Evolutionary conservation across 2,888 invertebrate genomes (phyloP).

Genomic region (Bombylius discolor): DNA sequence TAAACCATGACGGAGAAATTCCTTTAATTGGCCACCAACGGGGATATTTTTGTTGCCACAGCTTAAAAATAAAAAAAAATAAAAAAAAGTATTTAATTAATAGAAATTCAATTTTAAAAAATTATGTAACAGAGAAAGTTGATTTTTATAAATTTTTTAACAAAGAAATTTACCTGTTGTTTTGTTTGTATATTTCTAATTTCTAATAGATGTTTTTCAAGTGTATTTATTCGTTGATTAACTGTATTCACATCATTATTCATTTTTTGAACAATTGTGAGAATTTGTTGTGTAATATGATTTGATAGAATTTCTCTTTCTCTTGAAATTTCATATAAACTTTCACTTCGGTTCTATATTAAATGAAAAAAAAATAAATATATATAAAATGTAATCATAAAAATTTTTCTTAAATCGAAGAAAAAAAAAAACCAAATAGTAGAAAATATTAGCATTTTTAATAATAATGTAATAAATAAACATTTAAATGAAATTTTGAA

Average conservation of each 20-base stretch:
- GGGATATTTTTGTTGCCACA: constrained; percentile 26
- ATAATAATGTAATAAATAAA: no score
- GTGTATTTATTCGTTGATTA: constrained; percentile 25
- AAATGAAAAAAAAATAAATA: neutral
- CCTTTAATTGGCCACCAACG: constrained; percentile 51
- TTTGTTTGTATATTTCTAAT: constrained; percentile 16
- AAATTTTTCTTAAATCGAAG: neutral
- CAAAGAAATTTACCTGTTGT: constrained; percentile 9
- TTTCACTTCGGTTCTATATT: constrained; percentile 9
- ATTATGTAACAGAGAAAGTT: neutral
- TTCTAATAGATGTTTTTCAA: constrained; percentile 28
- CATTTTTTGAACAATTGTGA: constrained; percentile 29
- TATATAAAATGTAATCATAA: neutral
- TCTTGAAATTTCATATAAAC: neutral
- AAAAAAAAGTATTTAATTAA: neutral
- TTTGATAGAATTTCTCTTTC: neutral
- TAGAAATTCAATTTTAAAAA: neutral
- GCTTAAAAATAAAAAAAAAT: constrained; percentile 2
- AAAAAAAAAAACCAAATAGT: no score
- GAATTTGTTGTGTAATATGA: constrained; percentile 27
- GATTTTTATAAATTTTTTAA: no score
- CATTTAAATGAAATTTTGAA: neutral
- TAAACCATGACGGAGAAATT: constrained; percentile 38
- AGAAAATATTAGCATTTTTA: no score
- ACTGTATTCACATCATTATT: constrained; percentile 27